Conservation (phyloP, 1,140 invertebrate genomes). For the Drosophila albomicans region DNA sequence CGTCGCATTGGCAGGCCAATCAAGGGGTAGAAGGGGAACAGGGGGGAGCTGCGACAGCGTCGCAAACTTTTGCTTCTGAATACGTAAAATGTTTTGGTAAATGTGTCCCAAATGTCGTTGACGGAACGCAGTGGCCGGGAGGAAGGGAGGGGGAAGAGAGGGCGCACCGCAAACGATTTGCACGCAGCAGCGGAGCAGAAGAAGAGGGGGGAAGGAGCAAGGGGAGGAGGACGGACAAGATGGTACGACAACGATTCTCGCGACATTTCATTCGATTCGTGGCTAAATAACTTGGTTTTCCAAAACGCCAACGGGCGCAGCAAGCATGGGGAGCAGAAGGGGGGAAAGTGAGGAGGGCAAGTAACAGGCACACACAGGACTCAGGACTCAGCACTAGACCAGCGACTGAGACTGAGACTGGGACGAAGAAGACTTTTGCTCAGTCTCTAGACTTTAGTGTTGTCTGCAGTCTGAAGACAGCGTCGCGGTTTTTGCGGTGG, state of each 20-base stretch:
- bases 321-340: not conserved
- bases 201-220: not conserved
- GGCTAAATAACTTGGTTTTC: slow-evolving; percentile 76
- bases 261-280: slow-evolving; percentile 80
- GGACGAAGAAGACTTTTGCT: no score
- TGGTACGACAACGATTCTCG: slow-evolving; percentile 39
- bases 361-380: not conserved
- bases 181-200: slow-evolving; percentile 19
- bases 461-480: slow-evolving; percentile 2
- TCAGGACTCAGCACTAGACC: not conserved
- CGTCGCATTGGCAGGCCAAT: slow-evolving; percentile 46
- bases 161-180: slow-evolving; percentile 39
- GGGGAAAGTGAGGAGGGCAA: not conserved
- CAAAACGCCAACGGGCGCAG: slow-evolving; percentile 47
- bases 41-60: not conserved
- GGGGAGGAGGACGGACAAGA: slow-evolving; percentile 1
- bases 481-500: slow-evolving; percentile 33
- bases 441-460: no score
- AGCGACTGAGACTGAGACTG: not conserved
- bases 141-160: not conserved
- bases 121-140: slow-evolving; percentile 40
- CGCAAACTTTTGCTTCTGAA: slow-evolving; percentile 76
- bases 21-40: not conserved
- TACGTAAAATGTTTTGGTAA: slow-evolving; percentile 82
- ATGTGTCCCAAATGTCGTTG: slow-evolving; percentile 79